Evolutionary conservation across 1,140 invertebrate species (phyloP).

Genomic region (Copidosoma floridanum): DNA sequence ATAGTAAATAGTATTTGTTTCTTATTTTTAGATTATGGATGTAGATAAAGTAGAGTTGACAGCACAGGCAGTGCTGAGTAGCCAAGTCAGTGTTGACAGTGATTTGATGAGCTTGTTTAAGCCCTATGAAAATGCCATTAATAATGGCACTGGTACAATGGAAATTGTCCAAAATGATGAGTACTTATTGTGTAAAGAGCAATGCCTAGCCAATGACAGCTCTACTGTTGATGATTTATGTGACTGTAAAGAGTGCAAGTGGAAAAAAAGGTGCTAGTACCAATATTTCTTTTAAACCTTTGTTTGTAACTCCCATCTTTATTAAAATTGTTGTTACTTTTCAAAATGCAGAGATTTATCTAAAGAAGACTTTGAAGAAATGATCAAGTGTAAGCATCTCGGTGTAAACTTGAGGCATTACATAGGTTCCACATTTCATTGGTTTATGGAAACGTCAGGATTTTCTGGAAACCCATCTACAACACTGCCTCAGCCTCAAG

Average conservation of each 20-base stretch:
- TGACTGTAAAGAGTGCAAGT: slow-evolving; percentile 23
- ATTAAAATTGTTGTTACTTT: not conserved
- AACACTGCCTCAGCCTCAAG: slow-evolving; percentile 34
- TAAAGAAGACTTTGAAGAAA: slow-evolving; percentile 56
- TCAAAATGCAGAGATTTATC: slow-evolving; percentile 43
- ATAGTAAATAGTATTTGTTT: not conserved
- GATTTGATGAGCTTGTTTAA: not conserved
- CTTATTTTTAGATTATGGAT: slow-evolving; percentile 1
- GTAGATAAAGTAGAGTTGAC: not conserved
- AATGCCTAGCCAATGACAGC: not conserved
- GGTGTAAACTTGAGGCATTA: slow-evolving; percentile 61
- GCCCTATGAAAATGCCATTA: not conserved
- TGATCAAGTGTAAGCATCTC: slow-evolving; percentile 56
- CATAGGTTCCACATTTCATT: slow-evolving; percentile 54
- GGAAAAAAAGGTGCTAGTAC: slow-evolving; percentile 8
- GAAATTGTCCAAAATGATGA: not conserved
- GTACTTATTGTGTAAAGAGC: not conserved
- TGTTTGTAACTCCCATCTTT: not conserved
- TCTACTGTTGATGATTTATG: slow-evolving; percentile 12
- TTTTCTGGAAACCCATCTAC: slow-evolving; percentile 35
- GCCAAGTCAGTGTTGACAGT: not conserved
- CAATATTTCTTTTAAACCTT: not conserved
- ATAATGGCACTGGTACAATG: not conserved
- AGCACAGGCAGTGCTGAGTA: not conserved
- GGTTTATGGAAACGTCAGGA: slow-evolving; percentile 48